Conservation (phyloP, 2,797 vertebrate species). For the Crenuchus spilurus region DNA sequence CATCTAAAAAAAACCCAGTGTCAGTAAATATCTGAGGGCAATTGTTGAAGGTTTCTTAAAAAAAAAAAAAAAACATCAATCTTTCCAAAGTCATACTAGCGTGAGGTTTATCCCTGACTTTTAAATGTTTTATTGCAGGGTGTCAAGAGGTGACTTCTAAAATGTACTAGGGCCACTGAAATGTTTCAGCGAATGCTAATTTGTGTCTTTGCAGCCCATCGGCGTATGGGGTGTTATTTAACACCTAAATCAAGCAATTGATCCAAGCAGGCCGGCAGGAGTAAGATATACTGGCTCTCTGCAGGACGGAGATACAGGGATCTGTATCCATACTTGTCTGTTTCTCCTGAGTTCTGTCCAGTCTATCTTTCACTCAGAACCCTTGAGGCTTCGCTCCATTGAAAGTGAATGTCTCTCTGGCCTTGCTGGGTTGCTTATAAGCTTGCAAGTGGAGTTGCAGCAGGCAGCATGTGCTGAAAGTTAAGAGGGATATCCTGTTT, state of each 20-base stretch:
- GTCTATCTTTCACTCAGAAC: slow-evolving; percentile 60
- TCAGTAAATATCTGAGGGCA: slow-evolving; percentile 9
- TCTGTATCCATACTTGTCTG: slow-evolving; percentile 18
- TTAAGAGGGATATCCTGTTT: slow-evolving; percentile 20
- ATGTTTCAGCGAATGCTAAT: slow-evolving; percentile 54
- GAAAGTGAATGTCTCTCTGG: slow-evolving; percentile 58
- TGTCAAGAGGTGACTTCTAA: slow-evolving; percentile 52
- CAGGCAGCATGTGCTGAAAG: slow-evolving; percentile 22
- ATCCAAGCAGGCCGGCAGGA: slow-evolving; percentile 41
- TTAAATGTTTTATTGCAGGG: slow-evolving; percentile 32
- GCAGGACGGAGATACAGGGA: slow-evolving; percentile 38
- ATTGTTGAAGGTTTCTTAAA: slow-evolving; percentile 11
- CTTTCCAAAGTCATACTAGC: slow-evolving; percentile 5
- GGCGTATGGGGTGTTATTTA: slow-evolving; percentile 31
- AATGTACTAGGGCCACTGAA: slow-evolving; percentile 22
- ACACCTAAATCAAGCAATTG: slow-evolving; percentile 49
- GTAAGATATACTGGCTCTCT: slow-evolving; percentile 36
- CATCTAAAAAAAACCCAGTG: neutral
- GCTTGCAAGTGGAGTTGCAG: slow-evolving; percentile 11
- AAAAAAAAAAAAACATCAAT: no score
- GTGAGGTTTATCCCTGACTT: slow-evolving; percentile 18
- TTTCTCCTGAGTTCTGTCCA: neutral
- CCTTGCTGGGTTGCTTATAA: neutral
- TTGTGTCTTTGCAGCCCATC: slow-evolving; percentile 31
- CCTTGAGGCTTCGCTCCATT: slow-evolving; percentile 57